A percentile compares a stretch with the other conserved stretches of the same genome.
These are phyloP conservation scores for Periophthalmus magnuspinnatus DNA, from an alignment of 2,797 vertebrate species.

Conservation along the genomic window DNA sequence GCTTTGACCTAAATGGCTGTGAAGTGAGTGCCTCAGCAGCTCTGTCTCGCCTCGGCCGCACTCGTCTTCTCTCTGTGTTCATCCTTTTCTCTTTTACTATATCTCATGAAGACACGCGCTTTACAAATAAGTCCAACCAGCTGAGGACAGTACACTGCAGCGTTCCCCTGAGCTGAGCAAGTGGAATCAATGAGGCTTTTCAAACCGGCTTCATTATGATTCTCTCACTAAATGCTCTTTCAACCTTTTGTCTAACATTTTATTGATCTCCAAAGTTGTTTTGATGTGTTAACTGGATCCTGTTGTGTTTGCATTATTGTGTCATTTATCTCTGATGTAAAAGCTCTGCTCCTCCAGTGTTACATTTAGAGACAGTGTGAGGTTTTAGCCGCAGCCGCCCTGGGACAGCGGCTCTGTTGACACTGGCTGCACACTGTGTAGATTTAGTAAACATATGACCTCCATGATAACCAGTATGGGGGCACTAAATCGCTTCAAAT, in stretches of 20 bases:
- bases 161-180: slow-evolving; percentile 40
- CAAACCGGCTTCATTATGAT: slow-evolving; percentile 50
- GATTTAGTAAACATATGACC: slow-evolving; percentile 76
- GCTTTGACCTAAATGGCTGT: slow-evolving; percentile 75
- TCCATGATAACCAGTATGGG: slow-evolving; percentile 74
- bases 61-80: slow-evolving; percentile 35
- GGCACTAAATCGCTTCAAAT: slow-evolving; percentile 76
- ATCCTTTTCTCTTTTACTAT: slow-evolving; percentile 28
- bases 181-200: slow-evolving; percentile 47
- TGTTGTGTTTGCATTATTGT: slow-evolving; percentile 26
- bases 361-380: slow-evolving; percentile 33
- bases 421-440: slow-evolving; percentile 57
- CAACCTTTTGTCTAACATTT: slow-evolving; percentile 4
- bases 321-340: slow-evolving; percentile 1
- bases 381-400: slow-evolving; percentile 27
- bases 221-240: slow-evolving; percentile 41
- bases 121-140: slow-evolving; percentile 49
- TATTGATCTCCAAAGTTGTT: not conserved
- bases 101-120: slow-evolving; percentile 20
- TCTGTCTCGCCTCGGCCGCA: slow-evolving; percentile 54
- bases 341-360: slow-evolving; percentile 20
- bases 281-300: slow-evolving; percentile 19
- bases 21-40: slow-evolving; percentile 73
- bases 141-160: slow-evolving; percentile 42
- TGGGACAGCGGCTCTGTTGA: slow-evolving; percentile 42